Base-by-base conservation (phyloP, 2,113 vertebrate species). In the Poecile atricapillus region DNA sequence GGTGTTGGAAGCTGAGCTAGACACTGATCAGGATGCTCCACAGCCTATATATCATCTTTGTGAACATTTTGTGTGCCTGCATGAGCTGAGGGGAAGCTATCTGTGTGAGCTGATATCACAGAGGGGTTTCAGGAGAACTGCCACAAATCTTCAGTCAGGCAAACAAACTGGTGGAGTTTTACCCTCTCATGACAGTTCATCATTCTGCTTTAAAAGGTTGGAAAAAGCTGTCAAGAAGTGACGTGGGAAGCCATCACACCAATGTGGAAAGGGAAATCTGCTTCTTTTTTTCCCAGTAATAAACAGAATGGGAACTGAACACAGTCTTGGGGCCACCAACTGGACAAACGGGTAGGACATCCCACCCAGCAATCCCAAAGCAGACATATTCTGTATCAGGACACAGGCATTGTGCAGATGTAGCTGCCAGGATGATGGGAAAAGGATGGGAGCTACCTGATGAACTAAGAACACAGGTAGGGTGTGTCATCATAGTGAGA, bases 211-310 rank as follows among this genome's bases (percentile, higher is more conserved):
- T 50, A 74, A 30, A 4, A 69, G 11, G 11, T 14, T 62, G 55
- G 69, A 76, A 58, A 69, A 12, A 30, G 7, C 27, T 77, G 82
- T 22, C 41, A 73, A 88, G 23, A 73, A 56, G 24, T 10, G 37
- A 65, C 0, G 1, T 25, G n/a, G 7, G 15, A 93, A 82, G 22
- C 33, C 1, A 1, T 28, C 49, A 50, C 27, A 16, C 6, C 44
- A 12, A 31, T 14, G 39, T 9, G 35, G n/a, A 76, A 84, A 56
- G 19, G 22, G 65, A 83, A 44, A 62, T 68, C 13, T 87, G 62
- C 11, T 71, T 78, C 15, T 9, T 11, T 91, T 73, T 63, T 69
- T 19, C 10, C 9, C 22, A 33, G 7, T 47, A 78, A 53, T 23
- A 46, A 58, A 53, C 1, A 85, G 22, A 78, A 71, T 37, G 20